phyloP scores from a whole-genome alignment of 2,888 invertebrate species.

The Sisyra terminalis region DNA sequence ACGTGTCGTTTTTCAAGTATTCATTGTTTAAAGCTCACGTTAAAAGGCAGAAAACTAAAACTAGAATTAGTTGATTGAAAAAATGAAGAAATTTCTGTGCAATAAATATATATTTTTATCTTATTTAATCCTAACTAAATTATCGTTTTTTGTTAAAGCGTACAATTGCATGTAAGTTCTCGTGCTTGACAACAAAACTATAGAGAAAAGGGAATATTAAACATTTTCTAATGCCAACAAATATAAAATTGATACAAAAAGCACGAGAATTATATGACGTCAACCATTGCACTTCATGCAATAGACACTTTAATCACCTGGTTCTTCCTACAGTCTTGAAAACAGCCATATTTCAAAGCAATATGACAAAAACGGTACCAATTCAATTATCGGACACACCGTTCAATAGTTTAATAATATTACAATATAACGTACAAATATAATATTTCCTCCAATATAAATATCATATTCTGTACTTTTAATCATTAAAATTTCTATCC shows the following conservation, averaged over 20 bases:
- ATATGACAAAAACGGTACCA: conserved; percentile 3
- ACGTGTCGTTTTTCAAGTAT: no score
- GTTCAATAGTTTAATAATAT: neutral
- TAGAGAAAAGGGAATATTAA: neutral
- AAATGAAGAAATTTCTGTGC: no score
- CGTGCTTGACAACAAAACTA: neutral
- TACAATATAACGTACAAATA: neutral
- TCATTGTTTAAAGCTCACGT: no score
- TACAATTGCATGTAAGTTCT: no score
- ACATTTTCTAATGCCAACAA: neutral
- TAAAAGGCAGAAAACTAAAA: no score
- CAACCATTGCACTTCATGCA: neutral
- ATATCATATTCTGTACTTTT: neutral
- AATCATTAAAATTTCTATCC: neutral
- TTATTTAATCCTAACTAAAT: no score
- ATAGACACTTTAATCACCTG: conserved; percentile 8
- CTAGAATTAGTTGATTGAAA: no score
- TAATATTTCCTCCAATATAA: neutral
- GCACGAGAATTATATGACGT: neutral
- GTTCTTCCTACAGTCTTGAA: conserved; percentile 9
- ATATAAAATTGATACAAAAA: no score
- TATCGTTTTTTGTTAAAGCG: no score
- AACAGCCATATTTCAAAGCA: neutral
- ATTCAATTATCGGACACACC: neutral
- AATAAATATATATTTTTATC: no score